A percentile compares a stretch with the other conserved stretches of the same genome.
phyloP scores from a whole-genome alignment of 2,797 vertebrate species.

The Heterohyrax brucei region DNA sequence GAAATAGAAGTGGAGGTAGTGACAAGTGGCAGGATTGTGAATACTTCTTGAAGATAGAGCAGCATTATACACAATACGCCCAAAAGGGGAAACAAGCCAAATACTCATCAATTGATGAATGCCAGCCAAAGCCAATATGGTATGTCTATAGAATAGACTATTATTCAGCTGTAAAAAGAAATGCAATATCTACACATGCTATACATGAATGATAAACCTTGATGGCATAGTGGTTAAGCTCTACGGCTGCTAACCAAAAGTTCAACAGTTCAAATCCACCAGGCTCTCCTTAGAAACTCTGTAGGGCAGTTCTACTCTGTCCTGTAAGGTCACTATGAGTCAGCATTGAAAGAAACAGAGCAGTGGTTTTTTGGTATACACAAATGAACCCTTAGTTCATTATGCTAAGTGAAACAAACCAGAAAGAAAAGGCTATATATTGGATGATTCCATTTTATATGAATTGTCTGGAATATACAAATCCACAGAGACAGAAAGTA shows the following conservation, averaged over 20 bases:
- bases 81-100: not conserved
- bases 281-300: no score
- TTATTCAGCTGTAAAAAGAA: not conserved
- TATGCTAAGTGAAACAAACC: not conserved
- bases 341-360: no score
- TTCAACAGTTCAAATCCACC: no score
- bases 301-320: no score
- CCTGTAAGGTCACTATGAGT: no score
- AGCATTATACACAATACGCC: not conserved
- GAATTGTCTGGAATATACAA: not conserved
- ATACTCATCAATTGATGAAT: not conserved
- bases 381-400: not conserved
- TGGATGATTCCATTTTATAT: not conserved
- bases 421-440: not conserved
- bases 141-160: not conserved
- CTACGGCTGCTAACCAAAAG: no score
- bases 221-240: no score
- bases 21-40: slow-evolving; percentile 18
- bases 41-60: not conserved
- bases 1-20: not conserved
- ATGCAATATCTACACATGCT: not conserved
- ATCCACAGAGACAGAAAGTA: not conserved
- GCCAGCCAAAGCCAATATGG: not conserved
- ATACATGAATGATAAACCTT: not conserved
- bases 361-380: not conserved